A percentile compares a stretch with the other conserved stretches of the same genome.
phyloP scores from a whole-genome alignment of 1,140 invertebrate species.

The Spodoptera litura region DNA sequence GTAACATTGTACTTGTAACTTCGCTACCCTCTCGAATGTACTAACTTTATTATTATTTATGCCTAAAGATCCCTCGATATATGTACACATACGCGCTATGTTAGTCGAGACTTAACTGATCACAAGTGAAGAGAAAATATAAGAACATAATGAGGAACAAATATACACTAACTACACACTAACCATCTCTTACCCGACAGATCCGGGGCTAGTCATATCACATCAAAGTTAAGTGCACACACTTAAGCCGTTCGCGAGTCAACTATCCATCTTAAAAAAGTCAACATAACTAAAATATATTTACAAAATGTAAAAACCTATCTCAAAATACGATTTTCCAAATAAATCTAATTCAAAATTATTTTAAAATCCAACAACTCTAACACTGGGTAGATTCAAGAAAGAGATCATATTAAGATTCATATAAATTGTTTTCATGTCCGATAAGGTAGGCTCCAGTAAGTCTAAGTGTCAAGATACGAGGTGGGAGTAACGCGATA shows the following conservation, averaged over 20 bases:
- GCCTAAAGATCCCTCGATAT: constrained; percentile 66
- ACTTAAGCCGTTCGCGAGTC: constrained; percentile 70
- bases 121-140: constrained; percentile 75
- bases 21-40: constrained; percentile 81
- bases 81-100: constrained; percentile 74
- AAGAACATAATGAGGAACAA: constrained; percentile 82
- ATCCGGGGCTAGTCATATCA: constrained; percentile 74
- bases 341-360: constrained; percentile 72
- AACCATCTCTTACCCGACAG: constrained; percentile 68
- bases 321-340: constrained; percentile 76
- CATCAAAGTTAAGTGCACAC: constrained; percentile 72
- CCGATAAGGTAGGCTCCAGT: constrained; percentile 59
- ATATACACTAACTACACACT: constrained; percentile 80
- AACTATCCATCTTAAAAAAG: constrained; percentile 56
- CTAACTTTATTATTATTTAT: constrained; percentile 68
- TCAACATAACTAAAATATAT: constrained; percentile 75
- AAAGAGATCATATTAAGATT: constrained; percentile 85
- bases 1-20: constrained; percentile 84
- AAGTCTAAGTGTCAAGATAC: constrained; percentile 67
- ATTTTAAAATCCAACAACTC: constrained; percentile 78
- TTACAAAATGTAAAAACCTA: constrained; percentile 81
- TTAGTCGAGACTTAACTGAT: constrained; percentile 84
- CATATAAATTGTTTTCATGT: constrained; percentile 66
- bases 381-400: constrained; percentile 84
- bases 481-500: constrained; percentile 79